phyloP scores from a whole-genome alignment of 2,888 invertebrate genomes.

The Hymenopus coronatus region DNA sequence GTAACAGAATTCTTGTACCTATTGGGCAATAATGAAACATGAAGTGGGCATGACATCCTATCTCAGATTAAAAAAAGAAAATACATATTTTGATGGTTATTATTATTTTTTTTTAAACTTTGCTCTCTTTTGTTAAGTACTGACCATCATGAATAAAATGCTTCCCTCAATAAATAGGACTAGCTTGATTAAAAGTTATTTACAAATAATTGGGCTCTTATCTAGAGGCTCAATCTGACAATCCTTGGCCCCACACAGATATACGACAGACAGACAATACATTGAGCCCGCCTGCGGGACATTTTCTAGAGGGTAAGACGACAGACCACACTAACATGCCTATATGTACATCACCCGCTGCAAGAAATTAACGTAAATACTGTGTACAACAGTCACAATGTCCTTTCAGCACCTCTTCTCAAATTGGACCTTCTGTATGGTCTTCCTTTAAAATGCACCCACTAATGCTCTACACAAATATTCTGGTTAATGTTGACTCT shows the following conservation, averaged over 20 bases:
- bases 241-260: constrained; percentile 21
- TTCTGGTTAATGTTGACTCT: background rate
- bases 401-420: background rate
- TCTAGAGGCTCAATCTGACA: background rate
- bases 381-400: background rate
- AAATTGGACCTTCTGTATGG: background rate
- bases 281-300: constrained; percentile 27
- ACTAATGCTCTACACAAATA: background rate
- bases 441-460: background rate
- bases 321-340: background rate
- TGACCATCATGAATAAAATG: constrained; percentile 6
- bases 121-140: background rate
- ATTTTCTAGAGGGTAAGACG: background rate
- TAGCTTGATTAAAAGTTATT: background rate
- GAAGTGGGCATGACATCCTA: background rate
- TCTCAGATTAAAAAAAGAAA: background rate
- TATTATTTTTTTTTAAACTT: background rate
- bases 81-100: background rate
- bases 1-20: background rate
- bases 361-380: background rate
- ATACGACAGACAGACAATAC: constrained; percentile 9
- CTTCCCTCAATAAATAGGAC: background rate
- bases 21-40: background rate
- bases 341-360: background rate
- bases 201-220: constrained; percentile 1